Evolutionary conservation across 1,140 invertebrate species (phyloP), one percentile per base, ranked within the genome.

Genomic region (Pogonus chalceus): DNA sequence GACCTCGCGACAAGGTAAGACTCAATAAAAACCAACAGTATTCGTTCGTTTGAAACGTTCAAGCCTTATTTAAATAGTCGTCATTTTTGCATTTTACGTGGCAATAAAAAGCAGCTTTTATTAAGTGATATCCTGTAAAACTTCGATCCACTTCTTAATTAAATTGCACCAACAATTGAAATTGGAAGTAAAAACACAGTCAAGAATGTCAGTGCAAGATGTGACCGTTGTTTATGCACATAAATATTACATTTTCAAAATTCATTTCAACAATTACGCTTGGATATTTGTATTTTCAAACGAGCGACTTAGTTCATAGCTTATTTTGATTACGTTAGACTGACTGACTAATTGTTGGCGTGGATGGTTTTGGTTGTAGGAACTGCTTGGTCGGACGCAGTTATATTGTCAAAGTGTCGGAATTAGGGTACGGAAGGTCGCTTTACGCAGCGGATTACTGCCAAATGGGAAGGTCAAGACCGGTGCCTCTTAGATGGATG

Each of bases 371-470:
- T 56, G 52, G 58, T 72, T 74, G 55, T 71, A 84, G 87, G 60
- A 90, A 90, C 71, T 88, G 86, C 66, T 68, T 90, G 51, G 84
- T 90, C 35, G 82, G 82, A 48, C 72, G 76, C 56, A 76, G 79
- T 55, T 84, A 83, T 60, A 72, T 74, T 49, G 79, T 89, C 56
- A 87, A 89, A 72, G 82, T 90, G 49, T 84, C 83, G 18, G 87
- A 90, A 69, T 76, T 88, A 55, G 86, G 85, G 21, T 78, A 81
- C 61, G 79, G 79, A 62, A 71, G 82, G 35, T 78, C 73, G 60
- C 67, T 83, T n/a, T 88, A 88, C 69, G 71, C 73, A 39, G 75
- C 76, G 2, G 84, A 88, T 68, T 87, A 87, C 65, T 82, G 77
- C 67, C 75, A 78, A 56, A 73, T 84, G 35, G 82, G 82, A 51